Evolutionary conservation across 2,888 invertebrate species (phyloP), one percentile per base, ranked within the genome.

Genomic region (Branchipolynoe longqiensis): DNA sequence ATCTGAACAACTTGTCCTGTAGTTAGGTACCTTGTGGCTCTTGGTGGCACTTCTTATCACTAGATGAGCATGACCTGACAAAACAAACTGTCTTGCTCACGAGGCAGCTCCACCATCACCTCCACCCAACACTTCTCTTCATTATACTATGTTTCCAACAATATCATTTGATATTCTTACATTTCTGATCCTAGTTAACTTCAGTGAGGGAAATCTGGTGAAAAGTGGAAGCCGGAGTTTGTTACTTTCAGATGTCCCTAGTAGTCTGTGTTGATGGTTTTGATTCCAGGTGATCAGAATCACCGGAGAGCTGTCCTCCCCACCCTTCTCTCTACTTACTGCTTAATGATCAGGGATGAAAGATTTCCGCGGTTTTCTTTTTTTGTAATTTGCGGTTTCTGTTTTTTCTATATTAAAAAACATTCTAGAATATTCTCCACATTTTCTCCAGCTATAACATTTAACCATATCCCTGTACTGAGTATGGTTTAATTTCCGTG

Each of bases 241-340:
- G 54, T 78, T n/a, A n/a, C n/a, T n/a, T 78, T 78, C 78, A 78
- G 78, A 28, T 41, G 41, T 41, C 38, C 36, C 69, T 69, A 69
- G 69, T 69, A 69, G 69, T 69, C 36, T 69, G 69, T 69, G 31
- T 28, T 78, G 18, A 54, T 48, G 28, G 78, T 54, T 78, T 78
- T 78, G 78, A 78, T 78, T 78, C 48, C 78, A 78, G 78, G 78
- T 48, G 78, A 41, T 69, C 36, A 36, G 36, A n/a, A n/a, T 41
- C 48, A 40, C 36, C 18, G 36, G 28, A 48, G 78, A 78, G 78
- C 78, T 78, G 78, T 78, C 78, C 78, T 48, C n/a, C n/a, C n/a
- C 48, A 48, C 48, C 41, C 31, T 54, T 31, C 69, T 78, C 28
- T 78, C 69, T 69, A 69, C 31, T 78, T 78, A 78, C 41, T 78